Evolutionary conservation across 2,113 vertebrate genomes (phyloP), one percentile per base, ranked within the genome.

Genomic region (Caretta caretta): DNA sequence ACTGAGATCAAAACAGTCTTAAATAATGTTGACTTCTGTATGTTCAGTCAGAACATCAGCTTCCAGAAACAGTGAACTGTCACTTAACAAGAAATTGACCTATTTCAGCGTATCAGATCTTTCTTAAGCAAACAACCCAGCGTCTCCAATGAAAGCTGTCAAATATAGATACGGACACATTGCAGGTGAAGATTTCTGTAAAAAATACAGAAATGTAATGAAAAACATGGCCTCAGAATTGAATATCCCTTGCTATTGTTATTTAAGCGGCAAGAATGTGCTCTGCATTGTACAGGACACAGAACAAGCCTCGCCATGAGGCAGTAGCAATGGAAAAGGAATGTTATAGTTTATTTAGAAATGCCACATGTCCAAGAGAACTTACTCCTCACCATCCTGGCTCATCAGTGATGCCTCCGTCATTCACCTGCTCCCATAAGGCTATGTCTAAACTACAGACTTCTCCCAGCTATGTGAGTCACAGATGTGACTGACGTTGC

Each of bases 1-100:
- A 96, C 1, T 51, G 80, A 94, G 87, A 95, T 96, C 95, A 96
- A 98, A 97, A 95, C 92, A 96, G 46, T 51, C 83, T 94, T 96
- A 96, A 96, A 86, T 94, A 92, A 90, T 85, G 91, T 94, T 92
- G 95, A 94, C 83, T 97, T 90, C 82, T 79, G 84, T 91, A 78
- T 95, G 93, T 96, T 93, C 91, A 90, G 88, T 90, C 89, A 90
- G 92, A 90, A 83, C 12, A 90, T 90, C 84, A 93, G 59, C 50
- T 96, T 94, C 65, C 92, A 35, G 49, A 93, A 93, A 76, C 76
- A 96, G 80, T 5, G 16, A 94, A 90, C 1, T 90, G 62, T 46
- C 65, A 50, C 20, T 50, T 65, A 87, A 50, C 69, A 87, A 83
- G 88, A 90, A 91, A 82, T 1, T 80, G 72, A 89, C 35, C 49